These are phyloP conservation scores for Myripristis jacobus DNA, from an alignment of 2,797 vertebrate genomes.

Conservation along the genomic window DNA sequence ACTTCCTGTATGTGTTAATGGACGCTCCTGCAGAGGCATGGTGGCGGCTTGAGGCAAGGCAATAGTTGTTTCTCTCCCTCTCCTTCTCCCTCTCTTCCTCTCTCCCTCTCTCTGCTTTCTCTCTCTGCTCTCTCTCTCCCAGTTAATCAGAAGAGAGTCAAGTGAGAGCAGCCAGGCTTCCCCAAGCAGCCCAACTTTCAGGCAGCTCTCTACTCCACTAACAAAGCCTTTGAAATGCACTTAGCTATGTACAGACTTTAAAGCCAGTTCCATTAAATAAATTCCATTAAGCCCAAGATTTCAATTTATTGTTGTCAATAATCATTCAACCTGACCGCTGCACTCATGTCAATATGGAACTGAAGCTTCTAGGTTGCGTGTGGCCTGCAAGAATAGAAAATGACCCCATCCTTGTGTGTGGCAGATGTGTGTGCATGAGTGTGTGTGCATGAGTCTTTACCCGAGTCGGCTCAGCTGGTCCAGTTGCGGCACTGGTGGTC, in stretches of 20 bases:
- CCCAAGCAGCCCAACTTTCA: conserved; percentile 30
- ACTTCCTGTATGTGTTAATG: conserved; percentile 84
- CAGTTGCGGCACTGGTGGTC: conserved; percentile 89
- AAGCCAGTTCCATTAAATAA: conserved; percentile 21
- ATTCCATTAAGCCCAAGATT: neutral
- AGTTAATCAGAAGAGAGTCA: conserved; percentile 67
- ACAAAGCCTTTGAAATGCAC: conserved; percentile 14
- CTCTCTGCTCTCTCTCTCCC: conserved; percentile 65
- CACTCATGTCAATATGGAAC: conserved; percentile 3
- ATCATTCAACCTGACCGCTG: conserved; percentile 6
- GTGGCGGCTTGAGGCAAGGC: conserved; percentile 68
- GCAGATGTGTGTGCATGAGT: neutral
- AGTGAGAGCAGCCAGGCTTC: conserved; percentile 64
- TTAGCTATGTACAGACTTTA: neutral
- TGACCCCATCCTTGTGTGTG: neutral
- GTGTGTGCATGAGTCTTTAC: conserved; percentile 79
- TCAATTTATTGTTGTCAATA: neutral
- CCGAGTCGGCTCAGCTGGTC: conserved; percentile 89
- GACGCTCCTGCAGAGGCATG: conserved; percentile 75
- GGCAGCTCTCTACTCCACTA: conserved; percentile 29
- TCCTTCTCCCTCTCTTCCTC: no score
- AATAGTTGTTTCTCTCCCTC: conserved; percentile 64
- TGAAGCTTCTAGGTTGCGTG: neutral
- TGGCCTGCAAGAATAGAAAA: neutral
- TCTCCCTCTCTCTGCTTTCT: no score